phyloP scores from a whole-genome alignment of 2,888 invertebrate species.

The Rhabditophanes sp. region DNA sequence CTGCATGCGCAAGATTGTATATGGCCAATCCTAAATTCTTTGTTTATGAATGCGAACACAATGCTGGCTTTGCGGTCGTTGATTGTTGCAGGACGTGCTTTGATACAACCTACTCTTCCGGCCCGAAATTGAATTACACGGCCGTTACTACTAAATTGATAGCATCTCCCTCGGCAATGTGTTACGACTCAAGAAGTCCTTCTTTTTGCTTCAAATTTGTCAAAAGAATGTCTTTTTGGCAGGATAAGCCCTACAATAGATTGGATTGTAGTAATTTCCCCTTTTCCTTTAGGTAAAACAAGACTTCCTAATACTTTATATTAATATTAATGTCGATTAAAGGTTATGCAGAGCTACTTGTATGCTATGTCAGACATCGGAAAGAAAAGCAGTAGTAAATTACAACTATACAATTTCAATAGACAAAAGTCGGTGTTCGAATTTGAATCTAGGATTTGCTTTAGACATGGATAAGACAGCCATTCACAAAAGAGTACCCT shows the following conservation, averaged over 20 bases:
- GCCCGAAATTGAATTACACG: conserved; percentile 9
- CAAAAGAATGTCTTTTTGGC: conserved; percentile 17
- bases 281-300: conserved; percentile 35
- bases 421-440: too few species aligned
- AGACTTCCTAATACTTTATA: too few species aligned
- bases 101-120: conserved; percentile 5
- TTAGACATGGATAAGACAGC: too few species aligned
- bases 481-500: too few species aligned
- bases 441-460: too few species aligned
- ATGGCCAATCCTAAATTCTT: conserved; percentile 16
- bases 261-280: conserved; percentile 29
- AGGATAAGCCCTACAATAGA: conserved; percentile 11
- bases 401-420: too few species aligned
- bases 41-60: conserved; percentile 20
- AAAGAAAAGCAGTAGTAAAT: too few species aligned
- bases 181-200: conserved; percentile 12
- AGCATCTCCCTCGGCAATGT: too few species aligned
- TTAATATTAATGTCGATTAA: too few species aligned
- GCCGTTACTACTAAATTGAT: too few species aligned
- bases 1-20: conserved; percentile 25
- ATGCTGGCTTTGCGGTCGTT: conserved; percentile 35
- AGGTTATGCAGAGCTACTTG: too few species aligned
- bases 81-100: conserved; percentile 35
- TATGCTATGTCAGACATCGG: too few species aligned
- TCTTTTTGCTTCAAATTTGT: conserved; percentile 17